Percentiles rank a stretch among this genome's conserved stretches.
These are phyloP conservation scores for Camponotus fellah DNA, from an alignment of 2,888 invertebrate genomes.

Conservation along the genomic window DNA sequence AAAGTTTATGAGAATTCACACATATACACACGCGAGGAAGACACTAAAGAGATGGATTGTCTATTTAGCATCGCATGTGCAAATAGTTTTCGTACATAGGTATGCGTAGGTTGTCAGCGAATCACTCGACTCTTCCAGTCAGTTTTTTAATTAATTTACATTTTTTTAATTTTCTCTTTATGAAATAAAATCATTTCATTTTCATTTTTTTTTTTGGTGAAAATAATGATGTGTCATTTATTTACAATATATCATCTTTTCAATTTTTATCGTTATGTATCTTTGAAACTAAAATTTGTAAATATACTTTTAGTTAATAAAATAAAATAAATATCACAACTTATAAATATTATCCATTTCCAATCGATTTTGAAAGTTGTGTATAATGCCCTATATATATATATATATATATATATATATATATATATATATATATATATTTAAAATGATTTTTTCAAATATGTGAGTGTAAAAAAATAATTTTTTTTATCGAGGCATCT, in stretches of 20 bases:
- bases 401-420: too few relatives aligned
- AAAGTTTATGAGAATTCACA: slow-evolving; percentile 18
- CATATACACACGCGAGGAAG: not conserved
- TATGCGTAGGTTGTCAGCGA: not conserved
- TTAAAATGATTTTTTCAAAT: not conserved
- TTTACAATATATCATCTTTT: not conserved
- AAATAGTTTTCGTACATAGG: not conserved
- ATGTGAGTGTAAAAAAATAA: too few relatives aligned
- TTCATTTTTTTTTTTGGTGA: too few relatives aligned
- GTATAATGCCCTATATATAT: too few relatives aligned
- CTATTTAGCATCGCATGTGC: not conserved
- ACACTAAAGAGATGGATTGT: not conserved
- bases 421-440: too few relatives aligned
- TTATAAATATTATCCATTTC: not conserved
- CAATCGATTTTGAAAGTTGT: not conserved
- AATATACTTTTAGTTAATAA: not conserved
- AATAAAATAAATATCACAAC: too few relatives aligned
- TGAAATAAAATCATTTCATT: too few relatives aligned
- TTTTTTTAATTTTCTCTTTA: not conserved
- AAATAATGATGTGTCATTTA: too few relatives aligned
- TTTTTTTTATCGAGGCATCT: too few relatives aligned
- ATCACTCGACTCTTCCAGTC: not conserved
- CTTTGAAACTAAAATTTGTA: not conserved
- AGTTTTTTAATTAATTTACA: not conserved
- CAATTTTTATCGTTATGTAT: not conserved